phyloP scores from a whole-genome alignment of 1,140 invertebrate genomes.

The Papilio helenus region DNA sequence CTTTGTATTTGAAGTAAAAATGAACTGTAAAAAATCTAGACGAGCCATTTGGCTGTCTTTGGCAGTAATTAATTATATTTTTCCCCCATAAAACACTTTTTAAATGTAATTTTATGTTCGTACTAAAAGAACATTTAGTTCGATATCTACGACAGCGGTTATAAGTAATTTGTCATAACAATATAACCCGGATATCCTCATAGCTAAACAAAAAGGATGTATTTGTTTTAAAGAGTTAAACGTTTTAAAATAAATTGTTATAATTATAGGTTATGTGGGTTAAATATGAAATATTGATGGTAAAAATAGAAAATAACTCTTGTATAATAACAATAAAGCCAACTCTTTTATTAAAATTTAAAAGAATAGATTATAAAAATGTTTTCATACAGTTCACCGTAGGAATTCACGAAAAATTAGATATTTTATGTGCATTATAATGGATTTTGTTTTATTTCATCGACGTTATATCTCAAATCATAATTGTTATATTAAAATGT shows the following conservation, averaged over 20 bases:
- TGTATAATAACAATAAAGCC: too few relatives aligned
- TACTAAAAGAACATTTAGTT: too few relatives aligned
- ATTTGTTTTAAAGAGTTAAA: neutral
- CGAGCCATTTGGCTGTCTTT: too few relatives aligned
- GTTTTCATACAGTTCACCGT: too few relatives aligned
- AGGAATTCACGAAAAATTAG: neutral
- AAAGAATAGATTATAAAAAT: too few relatives aligned
- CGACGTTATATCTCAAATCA: neutral
- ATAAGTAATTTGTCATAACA: neutral
- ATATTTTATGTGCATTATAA: neutral
- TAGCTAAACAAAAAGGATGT: conserved; percentile 7
- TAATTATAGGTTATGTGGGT: neutral
- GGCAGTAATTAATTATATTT: neutral
- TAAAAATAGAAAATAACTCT: too few relatives aligned
- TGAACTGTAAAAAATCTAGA: too few relatives aligned
- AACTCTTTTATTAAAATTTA: too few relatives aligned
- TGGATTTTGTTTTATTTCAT: neutral
- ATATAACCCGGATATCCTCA: neutral
- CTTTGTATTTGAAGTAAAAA: too few relatives aligned
- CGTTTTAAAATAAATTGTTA: neutral
- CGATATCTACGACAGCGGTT: neutral
- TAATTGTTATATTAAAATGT: neutral
- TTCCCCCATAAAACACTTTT: neutral
- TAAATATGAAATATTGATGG: neutral
- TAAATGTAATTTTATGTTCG: neutral